Evolutionary conservation across 1,140 invertebrate genomes (phyloP), one percentile per base, ranked within the genome.

Genomic region (Anadara kagoshimensis): DNA sequence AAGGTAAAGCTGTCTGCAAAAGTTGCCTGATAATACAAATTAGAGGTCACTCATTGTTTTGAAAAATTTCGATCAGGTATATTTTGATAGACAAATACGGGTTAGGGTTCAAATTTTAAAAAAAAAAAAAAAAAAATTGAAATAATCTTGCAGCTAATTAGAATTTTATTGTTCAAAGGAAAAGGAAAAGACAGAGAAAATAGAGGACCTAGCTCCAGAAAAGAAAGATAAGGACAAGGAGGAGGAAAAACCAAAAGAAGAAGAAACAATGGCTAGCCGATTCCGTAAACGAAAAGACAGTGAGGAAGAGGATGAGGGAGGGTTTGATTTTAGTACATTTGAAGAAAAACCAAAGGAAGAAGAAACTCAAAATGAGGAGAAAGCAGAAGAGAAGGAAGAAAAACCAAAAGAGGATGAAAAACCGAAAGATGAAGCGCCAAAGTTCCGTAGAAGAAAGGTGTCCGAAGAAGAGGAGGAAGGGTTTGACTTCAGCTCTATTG

Each of bases 281-380:
- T 51, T 51, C 57, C 78, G 75, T 73, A 86, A 73, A 68, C 71
- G 18, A 56, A 61, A 65, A 56, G 45, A 78, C 59, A 44, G 45
- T 3, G 22, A 57, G 29, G 43, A 36, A 12, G 66, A 45, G 8
- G 45, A 73, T 18, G 49, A 65, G 43, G 49, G 58, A 44, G 64
- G 44, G 16, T 18, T 43, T 18, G 36, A 47, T 18, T 29, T n/a
- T 57, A 65, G 44, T 29, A 26, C 68, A 51, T 68, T 43, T 11
- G 58, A 54, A 51, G 36, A 66, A 24, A 57, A 67, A 69, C 22
- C 44, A 16, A 63, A 58, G 16, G 56, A 70, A 63, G 43, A 57
- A 43, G 53, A 63, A 53, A 26, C 44, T 45, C 18, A 72, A 16
- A 61, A 56, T 5, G 59, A 44, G 12, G 49, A 29, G n/a, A 8